Conservation (phyloP, 2,113 vertebrate genomes). For the Grallaria varia region DNA sequence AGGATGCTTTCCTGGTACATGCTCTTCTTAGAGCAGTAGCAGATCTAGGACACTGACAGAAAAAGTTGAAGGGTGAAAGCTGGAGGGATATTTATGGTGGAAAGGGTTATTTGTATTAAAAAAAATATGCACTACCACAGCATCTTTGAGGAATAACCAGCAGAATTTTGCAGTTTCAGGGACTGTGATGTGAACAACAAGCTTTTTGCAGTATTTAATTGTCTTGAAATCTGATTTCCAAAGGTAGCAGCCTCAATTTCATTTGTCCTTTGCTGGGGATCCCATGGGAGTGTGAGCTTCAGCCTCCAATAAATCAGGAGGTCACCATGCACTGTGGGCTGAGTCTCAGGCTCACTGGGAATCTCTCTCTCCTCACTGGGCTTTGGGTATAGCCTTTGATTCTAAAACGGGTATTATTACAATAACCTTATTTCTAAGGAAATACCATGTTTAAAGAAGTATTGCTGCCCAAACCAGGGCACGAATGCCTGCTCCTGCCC, state of each 20-base stretch:
- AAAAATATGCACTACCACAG: not conserved
- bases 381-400: not conserved
- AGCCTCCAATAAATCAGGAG: not conserved
- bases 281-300: not conserved
- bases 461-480: not conserved
- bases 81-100: not conserved
- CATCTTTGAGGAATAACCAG: not conserved
- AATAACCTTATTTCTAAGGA: not conserved
- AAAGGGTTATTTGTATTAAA: not conserved
- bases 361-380: not conserved
- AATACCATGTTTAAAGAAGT: not conserved
- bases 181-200: not conserved
- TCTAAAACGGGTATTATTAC: not conserved
- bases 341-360: not conserved
- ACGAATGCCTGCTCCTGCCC: not conserved
- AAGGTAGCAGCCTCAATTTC: constrained; percentile 31
- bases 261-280: constrained; percentile 16
- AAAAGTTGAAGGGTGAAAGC: not conserved
- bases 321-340: not conserved
- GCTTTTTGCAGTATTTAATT: not conserved
- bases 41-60: not conserved
- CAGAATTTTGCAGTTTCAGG: not conserved
- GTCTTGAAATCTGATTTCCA: constrained; percentile 39
- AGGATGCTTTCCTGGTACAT: not conserved
- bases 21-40: not conserved